Percentiles rank a stretch among this genome's conserved stretches.
Evolutionary conservation across 2,113 vertebrate species (phyloP).

Genomic region (Microtus pennsylvanicus): DNA sequence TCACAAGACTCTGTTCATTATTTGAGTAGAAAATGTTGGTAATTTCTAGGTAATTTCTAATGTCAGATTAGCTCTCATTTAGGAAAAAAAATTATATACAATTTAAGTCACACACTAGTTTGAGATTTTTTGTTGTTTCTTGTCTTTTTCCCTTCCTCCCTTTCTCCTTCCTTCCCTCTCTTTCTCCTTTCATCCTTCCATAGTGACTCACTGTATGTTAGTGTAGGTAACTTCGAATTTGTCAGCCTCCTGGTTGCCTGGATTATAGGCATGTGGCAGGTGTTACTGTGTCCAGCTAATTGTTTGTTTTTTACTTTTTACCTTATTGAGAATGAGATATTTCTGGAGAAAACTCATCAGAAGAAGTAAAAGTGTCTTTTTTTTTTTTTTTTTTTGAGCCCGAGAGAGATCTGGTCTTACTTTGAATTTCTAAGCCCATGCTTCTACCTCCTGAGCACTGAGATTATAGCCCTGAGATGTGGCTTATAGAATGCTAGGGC

Average conservation of each 20-base stretch:
- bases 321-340: background rate
- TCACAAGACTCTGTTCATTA: background rate
- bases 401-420: background rate
- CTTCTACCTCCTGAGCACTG: background rate
- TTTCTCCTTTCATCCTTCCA: background rate
- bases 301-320: background rate
- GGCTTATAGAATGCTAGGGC: background rate
- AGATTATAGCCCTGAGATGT: background rate
- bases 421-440: background rate
- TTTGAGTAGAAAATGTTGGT: conserved; percentile 10
- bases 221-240: background rate
- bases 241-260: background rate
- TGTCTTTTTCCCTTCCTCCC: background rate
- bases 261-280: background rate
- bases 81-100: background rate
- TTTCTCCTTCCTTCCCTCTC: background rate
- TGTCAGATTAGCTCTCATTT: conserved; percentile 14
- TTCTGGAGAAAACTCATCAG: background rate
- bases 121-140: background rate
- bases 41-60: conserved; percentile 45
- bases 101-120: conserved; percentile 1
- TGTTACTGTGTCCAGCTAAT: background rate
- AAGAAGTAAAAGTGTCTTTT: background rate
- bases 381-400: background rate
- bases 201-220: background rate